A percentile compares a stretch with the other conserved stretches of the same genome.
These are phyloP conservation scores for Cataglyphis livida DNA, from an alignment of 2,888 invertebrate species.

Conservation along the genomic window DNA sequence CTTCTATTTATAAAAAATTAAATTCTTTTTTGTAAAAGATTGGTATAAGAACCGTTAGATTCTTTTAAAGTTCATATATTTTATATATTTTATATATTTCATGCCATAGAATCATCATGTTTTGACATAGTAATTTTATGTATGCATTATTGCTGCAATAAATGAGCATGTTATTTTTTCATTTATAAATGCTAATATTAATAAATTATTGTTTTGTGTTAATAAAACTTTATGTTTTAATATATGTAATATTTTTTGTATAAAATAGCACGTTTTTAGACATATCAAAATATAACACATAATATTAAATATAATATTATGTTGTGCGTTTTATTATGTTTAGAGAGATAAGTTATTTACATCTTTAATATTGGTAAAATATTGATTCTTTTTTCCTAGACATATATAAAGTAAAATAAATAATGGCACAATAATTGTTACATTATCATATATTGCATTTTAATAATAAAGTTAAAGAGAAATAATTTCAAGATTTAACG, in stretches of 20 bases:
- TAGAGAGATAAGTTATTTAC: neutral
- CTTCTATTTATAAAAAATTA: neutral
- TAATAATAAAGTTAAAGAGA: neutral
- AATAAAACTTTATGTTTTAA: neutral
- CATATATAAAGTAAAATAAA: neutral
- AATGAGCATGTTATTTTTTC: neutral
- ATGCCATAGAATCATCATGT: neutral
- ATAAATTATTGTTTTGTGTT: too few relatives aligned
- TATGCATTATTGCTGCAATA: neutral
- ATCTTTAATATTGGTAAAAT: neutral
- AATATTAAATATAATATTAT: neutral
- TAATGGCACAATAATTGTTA: neutral
- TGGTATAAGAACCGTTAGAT: neutral
- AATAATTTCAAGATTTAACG: neutral
- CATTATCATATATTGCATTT: neutral
- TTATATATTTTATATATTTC: neutral
- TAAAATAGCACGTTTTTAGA: too few relatives aligned
- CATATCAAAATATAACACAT: neutral
- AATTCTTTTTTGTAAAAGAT: neutral
- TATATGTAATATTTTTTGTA: neutral
- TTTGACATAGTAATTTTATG: neutral
- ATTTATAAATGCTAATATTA: neutral
- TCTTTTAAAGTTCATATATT: neutral
- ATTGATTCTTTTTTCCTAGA: neutral
- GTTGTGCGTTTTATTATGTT: neutral